A percentile compares a stretch with the other conserved stretches of the same genome.
Evolutionary conservation across 2,888 invertebrate species (phyloP).

Genomic region (Cancer borealis): DNA sequence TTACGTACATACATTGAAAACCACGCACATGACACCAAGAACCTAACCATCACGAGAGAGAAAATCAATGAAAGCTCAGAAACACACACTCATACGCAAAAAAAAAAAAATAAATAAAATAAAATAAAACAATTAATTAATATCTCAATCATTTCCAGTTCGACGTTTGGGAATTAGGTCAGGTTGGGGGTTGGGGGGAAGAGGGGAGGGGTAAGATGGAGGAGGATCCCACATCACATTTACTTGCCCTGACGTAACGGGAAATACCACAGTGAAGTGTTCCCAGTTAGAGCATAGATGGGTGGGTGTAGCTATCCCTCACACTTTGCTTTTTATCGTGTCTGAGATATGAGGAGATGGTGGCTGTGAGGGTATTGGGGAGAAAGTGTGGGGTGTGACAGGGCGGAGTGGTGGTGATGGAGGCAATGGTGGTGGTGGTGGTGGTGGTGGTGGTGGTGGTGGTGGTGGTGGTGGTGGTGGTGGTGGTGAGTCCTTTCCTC

Average conservation of each 20-base stretch:
- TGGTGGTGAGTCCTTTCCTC: not conserved
- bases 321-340: too few relatives aligned
- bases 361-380: not conserved
- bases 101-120: too few relatives aligned
- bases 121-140: not conserved
- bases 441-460: not conserved
- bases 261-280: slow-evolving; percentile 8
- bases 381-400: not conserved
- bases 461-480: not conserved
- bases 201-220: not conserved
- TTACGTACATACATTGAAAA: not conserved
- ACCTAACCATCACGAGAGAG: not conserved
- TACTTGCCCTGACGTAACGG: not conserved
- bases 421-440: not conserved
- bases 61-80: not conserved
- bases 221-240: not conserved
- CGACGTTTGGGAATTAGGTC: not conserved
- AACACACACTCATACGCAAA: not conserved
- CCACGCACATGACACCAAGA: not conserved
- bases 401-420: not conserved
- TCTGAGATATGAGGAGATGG: not conserved
- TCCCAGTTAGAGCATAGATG: not conserved
- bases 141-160: not conserved
- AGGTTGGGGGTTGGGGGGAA: not conserved
- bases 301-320: not conserved